Conservation (phyloP, 2,888 invertebrate genomes). For the Mycogona germanica region DNA sequence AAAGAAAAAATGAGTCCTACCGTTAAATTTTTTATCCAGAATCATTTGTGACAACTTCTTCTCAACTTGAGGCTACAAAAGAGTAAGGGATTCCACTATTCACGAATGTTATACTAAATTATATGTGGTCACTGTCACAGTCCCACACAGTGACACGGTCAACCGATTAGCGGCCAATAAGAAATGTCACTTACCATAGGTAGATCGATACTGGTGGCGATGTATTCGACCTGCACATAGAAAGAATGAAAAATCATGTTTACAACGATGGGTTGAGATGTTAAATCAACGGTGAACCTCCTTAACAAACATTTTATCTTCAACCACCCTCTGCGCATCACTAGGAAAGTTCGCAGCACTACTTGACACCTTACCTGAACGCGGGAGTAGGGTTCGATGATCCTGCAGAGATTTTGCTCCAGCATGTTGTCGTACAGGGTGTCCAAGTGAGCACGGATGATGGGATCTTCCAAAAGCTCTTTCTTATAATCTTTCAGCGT, state of each 20-base stretch:
- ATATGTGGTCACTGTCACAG: no score
- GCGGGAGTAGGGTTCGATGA: conserved; percentile 96
- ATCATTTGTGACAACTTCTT: conserved; percentile 99
- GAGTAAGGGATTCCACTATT: background rate
- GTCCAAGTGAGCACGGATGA: conserved; percentile 91
- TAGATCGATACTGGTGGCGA: conserved; percentile 80
- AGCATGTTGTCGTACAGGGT: conserved; percentile 96
- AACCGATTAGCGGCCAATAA: background rate
- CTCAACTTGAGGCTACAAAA: conserved; percentile 70
- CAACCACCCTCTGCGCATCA: no score
- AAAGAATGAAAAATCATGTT: conserved; percentile 5
- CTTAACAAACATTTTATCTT: no score
- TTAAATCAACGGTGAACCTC: no score
- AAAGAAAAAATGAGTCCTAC: conserved; percentile 26
- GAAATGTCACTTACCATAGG: conserved; percentile 37
- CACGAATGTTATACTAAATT: background rate
- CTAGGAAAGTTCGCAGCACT: no score
- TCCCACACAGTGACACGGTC: background rate
- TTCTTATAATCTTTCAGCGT: conserved; percentile 73
- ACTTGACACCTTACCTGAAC: conserved; percentile 76
- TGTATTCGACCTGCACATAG: conserved; percentile 47
- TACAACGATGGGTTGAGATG: no score
- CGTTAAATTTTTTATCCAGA: conserved; percentile 83
- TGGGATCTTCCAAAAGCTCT: conserved; percentile 89
- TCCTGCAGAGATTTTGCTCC: conserved; percentile 96